Evolutionary conservation across 2,888 invertebrate species (phyloP).

Genomic region (Brassicogethes aeneus): DNA sequence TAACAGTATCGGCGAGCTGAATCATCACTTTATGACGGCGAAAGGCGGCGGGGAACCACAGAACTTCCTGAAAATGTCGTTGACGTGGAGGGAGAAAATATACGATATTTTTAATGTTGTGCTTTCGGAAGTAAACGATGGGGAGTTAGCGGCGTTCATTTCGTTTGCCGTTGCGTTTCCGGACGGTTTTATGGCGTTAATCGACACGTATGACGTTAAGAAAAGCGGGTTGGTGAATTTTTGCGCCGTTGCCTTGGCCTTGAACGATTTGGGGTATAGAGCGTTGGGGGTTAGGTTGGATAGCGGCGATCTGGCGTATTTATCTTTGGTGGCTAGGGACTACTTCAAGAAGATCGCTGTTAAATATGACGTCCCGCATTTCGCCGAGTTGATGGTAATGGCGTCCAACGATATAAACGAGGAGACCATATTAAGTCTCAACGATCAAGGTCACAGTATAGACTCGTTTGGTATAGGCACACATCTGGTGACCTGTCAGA

Average conservation of each 20-base stretch:
- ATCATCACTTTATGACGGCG: constrained; percentile 35
- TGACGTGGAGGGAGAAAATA: constrained; percentile 59
- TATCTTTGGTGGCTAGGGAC: constrained; percentile 76
- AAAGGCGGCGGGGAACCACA: constrained; percentile 34
- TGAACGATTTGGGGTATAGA: constrained; percentile 81
- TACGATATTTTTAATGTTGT: constrained; percentile 64
- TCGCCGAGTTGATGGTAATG: constrained; percentile 79
- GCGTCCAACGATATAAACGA: constrained; percentile 99
- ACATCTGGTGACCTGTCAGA: constrained; percentile 96
- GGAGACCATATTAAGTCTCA: constrained; percentile 92
- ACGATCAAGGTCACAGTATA: constrained; percentile 93
- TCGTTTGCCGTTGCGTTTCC: constrained; percentile 94
- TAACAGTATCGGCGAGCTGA: constrained; percentile 52
- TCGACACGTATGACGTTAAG: constrained; percentile 98
- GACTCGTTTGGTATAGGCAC: constrained; percentile 72
- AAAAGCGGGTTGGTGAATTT: constrained; percentile 95
- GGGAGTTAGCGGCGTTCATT: constrained; percentile 90
- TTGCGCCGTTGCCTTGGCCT: constrained; percentile 86
- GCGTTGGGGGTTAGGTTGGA: constrained; percentile 90
- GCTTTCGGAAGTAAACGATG: constrained; percentile 80
- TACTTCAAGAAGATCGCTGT: constrained; percentile 70
- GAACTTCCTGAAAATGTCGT: constrained; percentile 57
- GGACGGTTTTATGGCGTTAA: constrained; percentile 84
- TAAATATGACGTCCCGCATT: constrained; percentile 72
- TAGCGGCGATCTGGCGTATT: constrained; percentile 93